Evolutionary conservation across 2,888 invertebrate species (phyloP).

Genomic region (Pachliopta kotzebuea): DNA sequence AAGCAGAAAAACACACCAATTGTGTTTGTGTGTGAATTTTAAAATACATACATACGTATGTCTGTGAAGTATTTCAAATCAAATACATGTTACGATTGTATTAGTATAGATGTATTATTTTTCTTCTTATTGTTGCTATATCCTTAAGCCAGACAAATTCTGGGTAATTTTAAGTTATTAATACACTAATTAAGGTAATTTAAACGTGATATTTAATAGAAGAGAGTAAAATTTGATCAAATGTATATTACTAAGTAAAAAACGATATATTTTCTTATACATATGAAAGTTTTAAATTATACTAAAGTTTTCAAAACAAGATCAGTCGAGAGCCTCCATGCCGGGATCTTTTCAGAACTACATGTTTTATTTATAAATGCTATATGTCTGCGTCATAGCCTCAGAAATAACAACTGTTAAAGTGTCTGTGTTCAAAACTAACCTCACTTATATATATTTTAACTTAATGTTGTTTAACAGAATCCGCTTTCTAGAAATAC

Average conservation of each 20-base stretch:
- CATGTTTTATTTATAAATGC: slow-evolving; percentile 61
- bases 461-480: too few relatives aligned
- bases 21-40: too few relatives aligned
- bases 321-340: slow-evolving; percentile 38
- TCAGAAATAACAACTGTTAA: slow-evolving; percentile 37
- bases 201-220: too few relatives aligned
- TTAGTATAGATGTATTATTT: too few relatives aligned
- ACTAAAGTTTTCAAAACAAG: slow-evolving; percentile 38
- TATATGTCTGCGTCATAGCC: slow-evolving; percentile 37
- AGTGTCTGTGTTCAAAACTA: slow-evolving; percentile 8
- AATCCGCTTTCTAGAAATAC: too few relatives aligned
- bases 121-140: background rate
- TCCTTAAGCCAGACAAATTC: background rate
- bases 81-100: too few relatives aligned
- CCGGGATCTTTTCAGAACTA: slow-evolving; percentile 45
- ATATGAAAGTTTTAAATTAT: slow-evolving; percentile 33
- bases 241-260: too few relatives aligned
- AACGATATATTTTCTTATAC: background rate
- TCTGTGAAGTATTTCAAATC: too few relatives aligned
- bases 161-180: background rate
- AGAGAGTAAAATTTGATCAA: too few relatives aligned
- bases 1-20: too few relatives aligned
- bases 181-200: too few relatives aligned
- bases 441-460: background rate
- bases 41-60: too few relatives aligned